Evolutionary conservation across 2,888 invertebrate genomes (phyloP), one percentile per base, ranked within the genome.

Genomic region (Elegia similella): DNA sequence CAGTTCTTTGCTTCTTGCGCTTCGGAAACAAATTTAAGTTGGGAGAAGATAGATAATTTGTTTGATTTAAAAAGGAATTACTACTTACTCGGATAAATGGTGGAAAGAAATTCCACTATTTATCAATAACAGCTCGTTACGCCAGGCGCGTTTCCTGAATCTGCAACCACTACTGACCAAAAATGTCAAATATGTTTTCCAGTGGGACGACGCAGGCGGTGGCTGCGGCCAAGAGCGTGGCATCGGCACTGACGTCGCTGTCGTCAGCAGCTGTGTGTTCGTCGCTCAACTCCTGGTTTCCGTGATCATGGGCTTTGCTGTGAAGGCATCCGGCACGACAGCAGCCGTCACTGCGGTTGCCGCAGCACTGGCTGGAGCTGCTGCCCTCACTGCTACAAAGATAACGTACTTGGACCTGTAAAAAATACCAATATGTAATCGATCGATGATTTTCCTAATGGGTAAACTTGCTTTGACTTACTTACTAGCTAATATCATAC

Each of bases 191-290:
- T 7, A 42, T n/a, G 1, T 30, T 29, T 50, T 43, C 32, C 76
- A 90, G 91, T 91, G 90, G 91, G 88, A 90, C 65, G 86, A 75
- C 55, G 72, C 78, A 0, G 90, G 90, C 16, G 87, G 86, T 1
- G 84, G 86, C 0, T 78, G 93, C 52, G 93, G 93, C 0, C 93
- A 94, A 58, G 92, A 95, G n/a, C 94, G 98, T 8, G 98, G 98
- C 6, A 92, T 99, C 55, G 98, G 98, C 7, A 99, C 98, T 0
- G 98, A 99, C 80, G 95, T 99, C 0, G 98, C 98, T 0, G 95
- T 98, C 55, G 96, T 99, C 42, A 97, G 98, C 76, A 97, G 97
- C 76, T 98, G 98, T 95, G 98, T 98, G 2, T 99, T 99, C 82
- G 93, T 98, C 62, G 98, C 98, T 0, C 99, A 99, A 84, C 97